Evolutionary conservation across 2,888 invertebrate genomes (phyloP).

Genomic region (Lepas anatifera): DNA sequence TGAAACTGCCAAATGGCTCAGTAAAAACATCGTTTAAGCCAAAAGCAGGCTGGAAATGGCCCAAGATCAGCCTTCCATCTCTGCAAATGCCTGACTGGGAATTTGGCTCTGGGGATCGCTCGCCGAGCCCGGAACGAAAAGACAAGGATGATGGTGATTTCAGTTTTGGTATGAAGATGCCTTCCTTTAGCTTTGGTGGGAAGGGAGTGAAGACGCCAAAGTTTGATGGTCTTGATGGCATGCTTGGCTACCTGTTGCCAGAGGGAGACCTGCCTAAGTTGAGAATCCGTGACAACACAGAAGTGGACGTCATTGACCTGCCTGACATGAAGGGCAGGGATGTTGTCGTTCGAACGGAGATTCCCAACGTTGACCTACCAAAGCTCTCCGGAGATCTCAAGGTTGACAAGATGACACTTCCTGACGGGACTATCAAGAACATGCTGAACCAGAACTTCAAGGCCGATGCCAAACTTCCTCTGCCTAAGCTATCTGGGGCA

Average conservation of each 20-base stretch:
- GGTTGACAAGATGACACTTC: neutral
- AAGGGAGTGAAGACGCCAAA: neutral
- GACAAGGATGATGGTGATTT: neutral
- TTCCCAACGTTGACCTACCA: neutral
- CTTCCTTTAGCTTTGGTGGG: neutral
- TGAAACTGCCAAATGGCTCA: neutral
- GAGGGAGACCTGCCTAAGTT: neutral
- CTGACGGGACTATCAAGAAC: neutral
- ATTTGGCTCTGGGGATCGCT: neutral
- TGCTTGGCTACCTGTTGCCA: neutral
- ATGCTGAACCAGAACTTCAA: neutral
- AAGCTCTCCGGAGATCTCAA: neutral
- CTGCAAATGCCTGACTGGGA: neutral
- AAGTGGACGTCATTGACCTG: neutral
- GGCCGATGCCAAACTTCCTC: neutral
- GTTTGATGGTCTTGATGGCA: neutral
- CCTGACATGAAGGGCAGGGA: neutral
- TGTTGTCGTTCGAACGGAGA: neutral
- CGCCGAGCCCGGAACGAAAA: neutral
- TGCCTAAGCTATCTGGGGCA: neutral
- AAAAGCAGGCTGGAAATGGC: neutral
- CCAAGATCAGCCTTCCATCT: neutral
- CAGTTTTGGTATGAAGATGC: neutral
- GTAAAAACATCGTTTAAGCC: neutral
- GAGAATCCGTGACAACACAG: neutral